Evolutionary conservation across 1,140 invertebrate species (phyloP), one percentile per base, ranked within the genome.

Genomic region (Drosophila micromelanica): DNA sequence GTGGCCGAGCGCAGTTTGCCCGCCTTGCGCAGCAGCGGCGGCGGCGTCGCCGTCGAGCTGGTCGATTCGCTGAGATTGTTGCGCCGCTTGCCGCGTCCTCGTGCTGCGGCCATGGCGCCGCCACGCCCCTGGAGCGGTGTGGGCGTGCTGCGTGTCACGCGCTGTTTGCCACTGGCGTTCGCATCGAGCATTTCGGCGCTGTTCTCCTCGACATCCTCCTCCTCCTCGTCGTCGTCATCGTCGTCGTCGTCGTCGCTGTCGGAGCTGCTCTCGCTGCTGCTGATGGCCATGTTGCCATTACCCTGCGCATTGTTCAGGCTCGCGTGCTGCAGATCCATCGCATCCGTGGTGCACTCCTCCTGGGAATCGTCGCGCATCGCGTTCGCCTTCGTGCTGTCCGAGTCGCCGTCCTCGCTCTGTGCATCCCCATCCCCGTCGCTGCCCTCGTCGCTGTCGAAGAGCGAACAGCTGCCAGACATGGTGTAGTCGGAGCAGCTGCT

Each of bases 401-500:
- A 81, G 7, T 90, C 90, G 5, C 71, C 65, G 1, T 89, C 82
- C 38, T 89, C 90, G 20, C 78, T 82, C 42, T 86, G 64, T 13
- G 80, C 77, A 45, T 92, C 91, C 1, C 86, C 84, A 7, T 91
- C 90, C 1, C 86, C 84, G 5, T 91, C 90, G 38, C 79, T 91
- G 0, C 81, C 82, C 49, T 92, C 90, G 30, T 92, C 91, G 56
- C 85, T 90, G 56, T 91, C 90, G 38, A 90, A 92, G 30, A 92
- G 90, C 0, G 91, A 92, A 8, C 87, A 80, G 20, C 79, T 91
- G 51, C 90, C 91, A 32, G 89, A 90, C 56, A 90, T 80, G 49
- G 82, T 89, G 17, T 92, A 90, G 40, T 90, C 91, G 2, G 82
- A 90, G 48, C 91, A 92, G 59, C 91, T 92, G 69, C 91, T 92